phyloP scores from a whole-genome alignment of 2,888 invertebrate species.

The Ernsta delagoae region DNA sequence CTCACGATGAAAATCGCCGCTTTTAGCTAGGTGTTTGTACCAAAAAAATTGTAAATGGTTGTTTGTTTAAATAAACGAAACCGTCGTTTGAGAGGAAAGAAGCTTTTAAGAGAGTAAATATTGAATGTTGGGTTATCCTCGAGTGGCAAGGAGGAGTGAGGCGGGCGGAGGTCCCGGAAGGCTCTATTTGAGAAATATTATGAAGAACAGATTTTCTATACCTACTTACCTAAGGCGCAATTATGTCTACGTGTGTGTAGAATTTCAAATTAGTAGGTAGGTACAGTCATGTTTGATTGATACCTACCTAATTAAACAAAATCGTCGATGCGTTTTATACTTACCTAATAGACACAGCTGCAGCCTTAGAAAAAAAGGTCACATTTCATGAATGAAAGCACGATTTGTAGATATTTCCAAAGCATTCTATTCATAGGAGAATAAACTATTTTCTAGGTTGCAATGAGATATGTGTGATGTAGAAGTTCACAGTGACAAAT shows the following conservation, averaged over 20 bases:
- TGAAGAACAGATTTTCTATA: slow-evolving; percentile 11
- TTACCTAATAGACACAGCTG: too few relatives aligned
- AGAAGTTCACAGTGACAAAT: slow-evolving; percentile 7
- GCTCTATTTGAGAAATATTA: slow-evolving; percentile 15
- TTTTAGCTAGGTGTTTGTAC: not conserved
- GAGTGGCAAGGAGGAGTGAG: slow-evolving; percentile 9
- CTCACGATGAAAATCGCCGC: too few relatives aligned
- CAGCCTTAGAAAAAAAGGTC: too few relatives aligned
- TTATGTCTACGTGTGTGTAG: too few relatives aligned
- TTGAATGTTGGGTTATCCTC: slow-evolving; percentile 17
- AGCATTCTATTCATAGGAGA: not conserved
- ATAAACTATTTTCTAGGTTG: not conserved
- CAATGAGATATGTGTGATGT: not conserved
- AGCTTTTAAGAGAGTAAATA: slow-evolving; percentile 35
- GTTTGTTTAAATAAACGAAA: slow-evolving; percentile 29
- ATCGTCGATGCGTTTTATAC: too few relatives aligned
- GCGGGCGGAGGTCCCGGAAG: not conserved
- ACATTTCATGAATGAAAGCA: too few relatives aligned
- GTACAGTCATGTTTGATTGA: too few relatives aligned
- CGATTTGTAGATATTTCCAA: not conserved
- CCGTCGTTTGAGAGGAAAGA: slow-evolving; percentile 14
- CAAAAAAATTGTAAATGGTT: slow-evolving; percentile 22
- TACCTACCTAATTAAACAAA: too few relatives aligned
- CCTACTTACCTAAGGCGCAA: too few relatives aligned
- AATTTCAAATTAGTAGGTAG: too few relatives aligned